Percentiles rank a stretch among this genome's conserved stretches.
phyloP scores from a whole-genome alignment of 2,113 vertebrate species.

The Aphyosemion australe region DNA sequence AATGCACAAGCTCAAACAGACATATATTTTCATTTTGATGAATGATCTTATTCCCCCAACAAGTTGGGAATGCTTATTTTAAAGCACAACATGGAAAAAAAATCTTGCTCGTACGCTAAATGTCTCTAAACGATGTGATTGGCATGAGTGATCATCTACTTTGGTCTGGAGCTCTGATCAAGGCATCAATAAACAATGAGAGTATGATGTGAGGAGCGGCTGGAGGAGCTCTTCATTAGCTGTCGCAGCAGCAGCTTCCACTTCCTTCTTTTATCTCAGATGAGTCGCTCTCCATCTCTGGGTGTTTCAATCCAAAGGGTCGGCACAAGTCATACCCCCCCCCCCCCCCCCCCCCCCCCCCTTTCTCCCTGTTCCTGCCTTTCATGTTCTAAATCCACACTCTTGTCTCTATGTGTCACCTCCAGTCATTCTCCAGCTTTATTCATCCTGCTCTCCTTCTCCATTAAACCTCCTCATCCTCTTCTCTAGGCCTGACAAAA shows the following conservation, averaged over 20 bases:
- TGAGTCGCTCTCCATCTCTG: conserved; percentile 64
- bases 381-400: conserved; percentile 73
- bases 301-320: conserved; percentile 62
- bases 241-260: conserved; percentile 53
- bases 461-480: conserved; percentile 55
- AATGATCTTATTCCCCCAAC: conserved; percentile 23
- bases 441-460: conserved; percentile 51
- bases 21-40: too few species aligned
- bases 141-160: conserved; percentile 61
- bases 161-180: conserved; percentile 57
- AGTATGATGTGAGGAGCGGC: conserved; percentile 60
- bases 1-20: too few species aligned
- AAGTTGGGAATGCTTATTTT: not conserved
- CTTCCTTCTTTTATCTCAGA: conserved; percentile 72
- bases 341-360: not conserved
- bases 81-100: conserved; percentile 33
- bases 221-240: conserved; percentile 76
- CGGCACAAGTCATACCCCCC: conserved; percentile 33
- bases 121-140: conserved; percentile 59
- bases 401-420: conserved; percentile 65
- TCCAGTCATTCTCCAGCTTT: conserved; percentile 58
- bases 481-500: conserved; percentile 10
- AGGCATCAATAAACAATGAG: conserved; percentile 80
- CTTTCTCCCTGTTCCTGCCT: conserved; percentile 31
- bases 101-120: conserved; percentile 62